Evolutionary conservation across 2,888 invertebrate genomes (phyloP).

Genomic region (Xylota segnis): DNA sequence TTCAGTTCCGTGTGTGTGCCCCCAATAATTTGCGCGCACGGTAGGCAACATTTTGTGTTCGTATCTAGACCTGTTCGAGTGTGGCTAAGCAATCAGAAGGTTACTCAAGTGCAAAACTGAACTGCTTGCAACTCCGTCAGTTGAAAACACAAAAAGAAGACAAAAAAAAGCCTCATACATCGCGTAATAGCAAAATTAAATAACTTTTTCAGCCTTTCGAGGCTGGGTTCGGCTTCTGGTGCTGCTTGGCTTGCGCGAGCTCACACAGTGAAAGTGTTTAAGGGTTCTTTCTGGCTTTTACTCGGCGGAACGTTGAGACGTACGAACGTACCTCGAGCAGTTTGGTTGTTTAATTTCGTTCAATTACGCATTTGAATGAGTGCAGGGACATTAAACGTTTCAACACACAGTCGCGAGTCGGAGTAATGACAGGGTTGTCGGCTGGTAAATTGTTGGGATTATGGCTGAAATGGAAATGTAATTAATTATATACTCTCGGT

Average conservation of each 20-base stretch:
- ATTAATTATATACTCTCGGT: conserved; percentile 19
- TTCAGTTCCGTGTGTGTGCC: conserved; percentile 74
- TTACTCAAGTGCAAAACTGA: conserved; percentile 72
- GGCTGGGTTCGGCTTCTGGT: conserved; percentile 21
- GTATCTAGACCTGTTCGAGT: conserved; percentile 12
- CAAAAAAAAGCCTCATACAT: conserved; percentile 40
- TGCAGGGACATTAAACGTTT: conserved; percentile 35
- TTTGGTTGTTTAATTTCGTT: conserved; percentile 46
- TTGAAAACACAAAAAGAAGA: conserved; percentile 20
- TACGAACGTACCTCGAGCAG: conserved; percentile 14
- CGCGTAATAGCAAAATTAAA: conserved; percentile 71
- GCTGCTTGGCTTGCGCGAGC: conserved; percentile 14
- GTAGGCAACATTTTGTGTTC: conserved; percentile 13
- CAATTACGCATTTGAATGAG: conserved; percentile 57
- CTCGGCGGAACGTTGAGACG: no score
- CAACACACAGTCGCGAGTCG: background rate
- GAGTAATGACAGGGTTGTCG: conserved; percentile 4
- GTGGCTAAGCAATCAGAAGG: conserved; percentile 68
- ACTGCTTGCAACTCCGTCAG: conserved; percentile 25
- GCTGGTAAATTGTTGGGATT: conserved; percentile 29
- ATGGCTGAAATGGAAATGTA: conserved; percentile 32
- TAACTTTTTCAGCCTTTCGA: conserved; percentile 46
- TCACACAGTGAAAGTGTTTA: conserved; percentile 69
- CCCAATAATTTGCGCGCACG: conserved; percentile 55
- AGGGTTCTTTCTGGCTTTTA: conserved; percentile 40